Base-by-base conservation (phyloP, 2,888 invertebrate genomes). In the Papilio demoleus region DNA sequence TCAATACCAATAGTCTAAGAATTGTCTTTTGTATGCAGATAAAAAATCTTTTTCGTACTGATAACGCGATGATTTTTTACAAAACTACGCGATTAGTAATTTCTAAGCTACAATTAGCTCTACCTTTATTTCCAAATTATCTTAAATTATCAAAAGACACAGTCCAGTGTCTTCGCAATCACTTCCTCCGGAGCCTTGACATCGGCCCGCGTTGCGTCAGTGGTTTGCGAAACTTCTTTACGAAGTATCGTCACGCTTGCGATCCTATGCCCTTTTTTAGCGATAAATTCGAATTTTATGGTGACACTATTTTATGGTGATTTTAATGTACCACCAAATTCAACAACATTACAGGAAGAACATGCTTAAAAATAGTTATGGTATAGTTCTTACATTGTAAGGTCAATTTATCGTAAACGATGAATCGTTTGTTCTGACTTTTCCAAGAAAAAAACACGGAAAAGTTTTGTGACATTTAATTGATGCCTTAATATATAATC, bases 181-280 rank as follows among this genome's bases (percentile, higher is more conserved):
- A 40, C 27, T 61, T 66, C 58, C 50, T 40, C 38, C 61, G 53
- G 45, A 69, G 75, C 75, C 73, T 75, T 75, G 75, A 75, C 75
- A 75, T 63, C 70, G 14, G 65, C 58, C 19, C 38, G 38, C 40
- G 65, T 75, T 75, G 75, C 74, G 71, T 71, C 68, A 72, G 42
- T 63, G 27, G 12, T 70, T 75, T 75, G 68, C 73, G 75, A 72
- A 72, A 75, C 65, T 14, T 45, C 53, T 71, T 72, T 40, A 61
- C 56, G 66, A 59, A 66, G 70, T 70, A 71, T 62, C 70, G 69
- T 70, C 71, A 70, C 65, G 70, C 42, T 62, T 27, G 31, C 60
- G 47, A 63, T 63, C 36, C 36, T 58, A 64, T 22, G 68, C 66
- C 67, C 67, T 67, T 67, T 50, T 59, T 67, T 38, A 60, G 11